phyloP scores from a whole-genome alignment of 1,140 invertebrate genomes.

The Laupala kohalensis region DNA sequence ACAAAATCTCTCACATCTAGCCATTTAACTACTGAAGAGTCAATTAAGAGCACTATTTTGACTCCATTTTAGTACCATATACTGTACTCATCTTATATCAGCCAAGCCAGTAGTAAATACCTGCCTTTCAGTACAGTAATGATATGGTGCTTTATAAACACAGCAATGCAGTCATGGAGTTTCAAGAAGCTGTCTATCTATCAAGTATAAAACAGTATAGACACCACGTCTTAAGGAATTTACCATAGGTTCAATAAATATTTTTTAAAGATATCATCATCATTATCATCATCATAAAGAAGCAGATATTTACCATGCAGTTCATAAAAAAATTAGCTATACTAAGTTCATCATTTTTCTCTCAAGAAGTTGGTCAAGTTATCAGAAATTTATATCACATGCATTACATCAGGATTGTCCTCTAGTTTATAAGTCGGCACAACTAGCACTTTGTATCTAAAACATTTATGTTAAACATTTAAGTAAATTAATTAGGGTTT shows the following conservation, averaged over 20 bases:
- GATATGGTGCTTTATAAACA: conserved; percentile 5
- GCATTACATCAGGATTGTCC: conserved; percentile 13
- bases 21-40: not conserved
- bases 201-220: conserved; percentile 8
- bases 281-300: not conserved
- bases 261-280: not conserved
- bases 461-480: not conserved
- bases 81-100: conserved; percentile 1
- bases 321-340: conserved; percentile 10
- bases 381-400: conserved; percentile 12
- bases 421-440: conserved; percentile 7
- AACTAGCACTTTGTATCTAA: conserved; percentile 5
- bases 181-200: not conserved
- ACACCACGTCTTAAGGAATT: conserved; percentile 1
- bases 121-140: conserved; percentile 2
- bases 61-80: not conserved
- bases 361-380: conserved; percentile 12
- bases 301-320: conserved; percentile 2
- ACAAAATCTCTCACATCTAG: not conserved
- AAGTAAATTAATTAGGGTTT: not conserved
- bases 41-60: not conserved
- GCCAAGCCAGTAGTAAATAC: not conserved
- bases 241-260: conserved; percentile 3
- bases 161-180: conserved; percentile 7
- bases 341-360: conserved; percentile 5